Evolutionary conservation across 1,140 invertebrate genomes (phyloP), one percentile per base, ranked within the genome.

Genomic region (Aphelenchoides fujianensis): DNA sequence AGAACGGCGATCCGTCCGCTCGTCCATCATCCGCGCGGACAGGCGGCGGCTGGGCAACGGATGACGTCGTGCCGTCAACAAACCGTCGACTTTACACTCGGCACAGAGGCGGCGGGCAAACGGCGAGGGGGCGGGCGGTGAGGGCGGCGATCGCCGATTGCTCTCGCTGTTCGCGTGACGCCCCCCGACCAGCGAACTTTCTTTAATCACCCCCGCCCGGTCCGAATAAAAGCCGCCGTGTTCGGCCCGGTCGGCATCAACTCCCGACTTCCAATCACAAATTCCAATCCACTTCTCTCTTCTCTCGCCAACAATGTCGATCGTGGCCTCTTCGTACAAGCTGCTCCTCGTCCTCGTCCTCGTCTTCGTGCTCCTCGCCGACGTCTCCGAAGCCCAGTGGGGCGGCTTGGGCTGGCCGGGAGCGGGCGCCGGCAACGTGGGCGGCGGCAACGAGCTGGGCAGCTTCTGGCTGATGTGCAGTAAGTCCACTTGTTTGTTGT

Each of bases 391-490:
- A 16, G 55, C 55, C 7, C 55, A 59, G 19, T 59, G 28, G 12
- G 55, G 55, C 28, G 41, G 41, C n/a, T n/a, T n/a, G n/a, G n/a
- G n/a, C n/a, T 48, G 41, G 41, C 41, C 41, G 23, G 41, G 41
- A 48, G 23, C 41, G 12, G 41, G 41, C 23, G 41, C 41, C 41
- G 41, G 41, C 5, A 23, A 59, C 23, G 28, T 7, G 5, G 55
- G 55, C 34, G 28, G 27, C 27, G 55, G 55, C 28, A 5, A 19
- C 55, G 34, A 23, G 12, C 55, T 59, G 27, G 55, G 55, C 7
- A 32, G 55, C 5, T 59, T 59, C 55, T 59, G 55, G 55, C 55
- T 59, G 5, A 59, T 59, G 55, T 59, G 55, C 23, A 59, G 55
- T 48, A 48, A 48, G 41, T 48, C 12, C n/a, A n/a, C n/a, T n/a